These are phyloP conservation scores for Psococerastis gibbosa DNA, from an alignment of 2,888 invertebrate species.

Conservation along the genomic window DNA sequence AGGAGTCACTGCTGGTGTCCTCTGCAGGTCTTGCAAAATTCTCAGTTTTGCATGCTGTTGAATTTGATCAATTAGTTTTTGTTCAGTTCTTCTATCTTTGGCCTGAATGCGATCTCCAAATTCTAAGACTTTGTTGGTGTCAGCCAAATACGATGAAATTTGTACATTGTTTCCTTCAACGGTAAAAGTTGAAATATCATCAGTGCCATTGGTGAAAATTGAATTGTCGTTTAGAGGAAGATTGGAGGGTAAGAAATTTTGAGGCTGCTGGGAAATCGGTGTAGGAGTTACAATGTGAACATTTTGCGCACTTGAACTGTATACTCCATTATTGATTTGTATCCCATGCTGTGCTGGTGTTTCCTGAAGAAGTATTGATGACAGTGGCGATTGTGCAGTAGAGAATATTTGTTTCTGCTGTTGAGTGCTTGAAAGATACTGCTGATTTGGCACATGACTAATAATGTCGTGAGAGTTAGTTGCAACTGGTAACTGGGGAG, in stretches of 20 bases:
- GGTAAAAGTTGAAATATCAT: slow-evolving; percentile 3
- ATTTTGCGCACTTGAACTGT: too few relatives aligned
- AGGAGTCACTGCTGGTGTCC: slow-evolving; percentile 6
- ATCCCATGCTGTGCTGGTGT: neutral
- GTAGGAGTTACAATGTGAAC: slow-evolving; percentile 8
- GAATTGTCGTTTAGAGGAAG: neutral
- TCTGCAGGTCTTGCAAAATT: slow-evolving; percentile 1
- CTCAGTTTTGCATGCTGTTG: slow-evolving; percentile 7
- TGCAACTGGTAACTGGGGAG: too few relatives aligned
- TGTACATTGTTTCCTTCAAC: slow-evolving; percentile 11
- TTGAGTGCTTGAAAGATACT: too few relatives aligned
- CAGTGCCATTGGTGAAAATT: slow-evolving; percentile 5
- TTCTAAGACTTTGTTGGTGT: slow-evolving; percentile 14
- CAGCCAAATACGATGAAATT: slow-evolving; percentile 17
- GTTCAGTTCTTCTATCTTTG: neutral
- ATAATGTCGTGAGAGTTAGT: too few relatives aligned
- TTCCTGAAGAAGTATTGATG: neutral
- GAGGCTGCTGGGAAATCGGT: neutral
- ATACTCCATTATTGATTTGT: too few relatives aligned
- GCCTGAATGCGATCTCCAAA: slow-evolving; percentile 11
- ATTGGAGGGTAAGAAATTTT: too few relatives aligned
- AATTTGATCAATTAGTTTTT: neutral
- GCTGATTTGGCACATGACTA: too few relatives aligned
- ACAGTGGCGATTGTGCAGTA: neutral
- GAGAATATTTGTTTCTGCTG: too few relatives aligned